Conservation (phyloP, 2,797 vertebrate genomes). For the Poecile montanus region DNA sequence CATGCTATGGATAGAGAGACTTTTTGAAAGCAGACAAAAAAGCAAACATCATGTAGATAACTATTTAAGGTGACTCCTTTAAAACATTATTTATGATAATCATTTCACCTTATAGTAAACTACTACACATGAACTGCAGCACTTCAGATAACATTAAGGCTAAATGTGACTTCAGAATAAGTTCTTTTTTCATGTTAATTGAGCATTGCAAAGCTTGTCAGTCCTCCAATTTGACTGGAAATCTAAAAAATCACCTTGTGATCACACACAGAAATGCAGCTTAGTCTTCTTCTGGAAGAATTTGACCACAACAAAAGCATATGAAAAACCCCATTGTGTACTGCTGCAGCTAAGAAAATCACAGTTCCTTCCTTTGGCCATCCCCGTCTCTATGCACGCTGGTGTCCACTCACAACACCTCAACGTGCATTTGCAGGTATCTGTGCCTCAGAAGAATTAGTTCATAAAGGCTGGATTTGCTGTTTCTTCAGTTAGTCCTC, state of each 20-base stretch:
- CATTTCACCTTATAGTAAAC: neutral
- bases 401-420: neutral
- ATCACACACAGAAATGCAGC: neutral
- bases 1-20: neutral
- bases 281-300: neutral
- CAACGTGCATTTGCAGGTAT: fast-evolving
- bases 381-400: neutral
- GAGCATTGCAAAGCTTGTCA: neutral
- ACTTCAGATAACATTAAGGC: neutral
- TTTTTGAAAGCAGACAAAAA: neutral
- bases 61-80: neutral
- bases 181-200: neutral
- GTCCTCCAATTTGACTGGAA: neutral
- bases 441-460: neutral
- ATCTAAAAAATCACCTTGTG: neutral
- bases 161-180: neutral
- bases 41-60: neutral
- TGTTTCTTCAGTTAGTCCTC: neutral
- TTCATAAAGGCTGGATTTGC: neutral
- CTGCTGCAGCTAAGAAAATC: neutral
- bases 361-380: neutral
- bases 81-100: neutral
- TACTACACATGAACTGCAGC: neutral
- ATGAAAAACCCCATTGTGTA: neutral
- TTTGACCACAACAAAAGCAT: neutral